These are phyloP conservation scores for Drosophila arawakana DNA, from an alignment of 1,140 invertebrate species.

Conservation along the genomic window DNA sequence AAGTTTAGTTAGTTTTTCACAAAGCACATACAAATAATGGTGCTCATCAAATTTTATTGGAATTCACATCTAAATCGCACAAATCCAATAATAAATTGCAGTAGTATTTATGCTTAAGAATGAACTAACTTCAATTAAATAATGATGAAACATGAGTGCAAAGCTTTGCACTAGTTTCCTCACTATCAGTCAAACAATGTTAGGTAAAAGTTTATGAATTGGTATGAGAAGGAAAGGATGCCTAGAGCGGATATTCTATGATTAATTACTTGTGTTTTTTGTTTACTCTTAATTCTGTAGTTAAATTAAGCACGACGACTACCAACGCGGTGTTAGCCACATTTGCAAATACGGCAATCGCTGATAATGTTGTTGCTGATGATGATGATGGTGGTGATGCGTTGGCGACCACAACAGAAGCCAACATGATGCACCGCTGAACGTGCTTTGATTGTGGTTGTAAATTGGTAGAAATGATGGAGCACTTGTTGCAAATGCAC, in stretches of 20 bases:
- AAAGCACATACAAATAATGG: conserved; percentile 26
- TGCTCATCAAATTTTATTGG: conserved; percentile 41
- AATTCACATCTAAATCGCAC: conserved; percentile 24
- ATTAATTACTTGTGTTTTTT: conserved; percentile 39
- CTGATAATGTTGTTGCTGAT: conserved; percentile 40
- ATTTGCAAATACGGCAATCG: conserved; percentile 57
- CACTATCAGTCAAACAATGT: conserved; percentile 46
- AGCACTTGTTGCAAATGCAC: conserved; percentile 45
- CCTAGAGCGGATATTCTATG: conserved; percentile 21
- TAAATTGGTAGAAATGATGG: conserved; percentile 24
- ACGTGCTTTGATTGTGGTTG: conserved; percentile 30
- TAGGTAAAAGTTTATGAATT: conserved; percentile 27
- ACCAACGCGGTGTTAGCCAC: conserved; percentile 56
- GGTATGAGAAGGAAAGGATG: conserved; percentile 32
- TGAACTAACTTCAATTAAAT: conserved; percentile 34
- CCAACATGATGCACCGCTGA: conserved; percentile 42
- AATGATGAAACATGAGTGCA: conserved; percentile 22
- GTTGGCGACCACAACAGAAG: conserved; percentile 59
- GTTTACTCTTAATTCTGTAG: conserved; percentile 33
- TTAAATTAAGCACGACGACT: conserved; percentile 30
- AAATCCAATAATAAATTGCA: conserved; percentile 37
- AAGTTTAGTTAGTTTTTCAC: conserved; percentile 1
- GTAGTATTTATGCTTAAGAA: conserved; percentile 25
- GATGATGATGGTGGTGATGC: conserved; percentile 19
- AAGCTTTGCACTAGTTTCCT: conserved; percentile 5